phyloP scores from a whole-genome alignment of 1,140 invertebrate genomes.

The Chelonus insularis region DNA sequence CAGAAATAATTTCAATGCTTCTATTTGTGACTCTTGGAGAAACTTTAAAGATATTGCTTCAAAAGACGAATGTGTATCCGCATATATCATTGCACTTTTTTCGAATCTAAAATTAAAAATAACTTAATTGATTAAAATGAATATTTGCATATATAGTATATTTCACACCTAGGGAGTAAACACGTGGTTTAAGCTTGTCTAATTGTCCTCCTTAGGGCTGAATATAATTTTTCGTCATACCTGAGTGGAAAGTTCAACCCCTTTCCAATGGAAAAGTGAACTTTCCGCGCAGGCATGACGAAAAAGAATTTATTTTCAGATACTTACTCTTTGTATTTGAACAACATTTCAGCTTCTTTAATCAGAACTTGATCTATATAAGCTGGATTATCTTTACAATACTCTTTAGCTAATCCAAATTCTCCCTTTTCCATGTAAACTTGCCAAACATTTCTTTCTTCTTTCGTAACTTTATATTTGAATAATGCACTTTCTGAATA shows the following conservation, averaged over 20 bases:
- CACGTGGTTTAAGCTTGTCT: too few species aligned
- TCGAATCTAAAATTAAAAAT: slow-evolving; percentile 64
- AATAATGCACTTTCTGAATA: slow-evolving; percentile 83
- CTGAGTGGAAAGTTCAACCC: too few species aligned
- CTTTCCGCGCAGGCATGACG: too few species aligned
- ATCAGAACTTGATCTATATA: slow-evolving; percentile 83
- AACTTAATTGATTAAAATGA: not conserved
- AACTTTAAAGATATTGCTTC: slow-evolving; percentile 94
- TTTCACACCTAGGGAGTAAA: too few species aligned
- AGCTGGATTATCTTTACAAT: slow-evolving; percentile 75
- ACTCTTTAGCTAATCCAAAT: slow-evolving; percentile 85
- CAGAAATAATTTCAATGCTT: slow-evolving; percentile 86
- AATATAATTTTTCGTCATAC: too few species aligned
- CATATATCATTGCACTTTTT: slow-evolving; percentile 84
- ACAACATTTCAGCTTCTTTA: slow-evolving; percentile 87
- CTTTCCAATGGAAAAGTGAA: too few species aligned
- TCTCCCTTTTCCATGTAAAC: slow-evolving; percentile 86
- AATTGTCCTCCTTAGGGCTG: too few species aligned
- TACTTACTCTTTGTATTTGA: slow-evolving; percentile 73
- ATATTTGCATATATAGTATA: too few species aligned
- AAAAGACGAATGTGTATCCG: slow-evolving; percentile 88
- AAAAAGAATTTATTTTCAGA: not conserved
- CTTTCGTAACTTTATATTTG: slow-evolving; percentile 81
- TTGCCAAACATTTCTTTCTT: slow-evolving; percentile 87
- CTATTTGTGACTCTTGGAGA: slow-evolving; percentile 77